Base-by-base conservation (phyloP, 1,140 invertebrate genomes). In the Octopus sinensis region DNA sequence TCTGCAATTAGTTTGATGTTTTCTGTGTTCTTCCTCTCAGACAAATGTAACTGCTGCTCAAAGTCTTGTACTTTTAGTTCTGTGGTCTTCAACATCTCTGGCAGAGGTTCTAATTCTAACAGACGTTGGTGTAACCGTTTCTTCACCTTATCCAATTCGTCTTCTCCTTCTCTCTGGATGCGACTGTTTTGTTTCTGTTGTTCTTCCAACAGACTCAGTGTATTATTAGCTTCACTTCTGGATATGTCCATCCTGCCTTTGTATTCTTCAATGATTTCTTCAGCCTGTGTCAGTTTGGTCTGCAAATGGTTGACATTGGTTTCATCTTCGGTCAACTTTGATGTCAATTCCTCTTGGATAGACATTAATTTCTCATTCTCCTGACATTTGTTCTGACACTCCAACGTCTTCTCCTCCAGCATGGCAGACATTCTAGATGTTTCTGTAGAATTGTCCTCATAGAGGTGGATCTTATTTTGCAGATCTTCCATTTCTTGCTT, bases 51-150 rank as follows among this genome's bases (percentile, higher is more conserved):
- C 73, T 88, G 85, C 73, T 89, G 87, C 7, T 87, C 87, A 17
- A 88, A 84, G 30, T 90, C 89, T 53, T 90, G 89, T 17, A 90
- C 83, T 76, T 86, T 85, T 4, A 90, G 83, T 80, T 91, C 90
- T 51, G 90, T 89, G 62, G 88, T 86, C 78, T 89, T 87, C 12
- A 91, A 85, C 81, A 91, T 84, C 80, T 91, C 90, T 12, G 90
- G 90, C 68, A 91, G 83, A 54, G 90, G 90, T 80, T 91, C 90
- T 79, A 91, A 85, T 81, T 91, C 90, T 53, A 89, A 84, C 30
- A 91, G 84, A 12, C 90, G 82, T 78, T 88, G 86, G 73, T 90
- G 89, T 10, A 91, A 85, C 13, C 88, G 83, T 53, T 78, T 83
- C 53, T 89, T 89, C 6, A 91, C 89, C 88, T 87, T 89, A 81